Percentiles rank a stretch among this genome's conserved stretches.
Evolutionary conservation across 1,140 invertebrate species (phyloP).

Genomic region (Telenomus remus): DNA sequence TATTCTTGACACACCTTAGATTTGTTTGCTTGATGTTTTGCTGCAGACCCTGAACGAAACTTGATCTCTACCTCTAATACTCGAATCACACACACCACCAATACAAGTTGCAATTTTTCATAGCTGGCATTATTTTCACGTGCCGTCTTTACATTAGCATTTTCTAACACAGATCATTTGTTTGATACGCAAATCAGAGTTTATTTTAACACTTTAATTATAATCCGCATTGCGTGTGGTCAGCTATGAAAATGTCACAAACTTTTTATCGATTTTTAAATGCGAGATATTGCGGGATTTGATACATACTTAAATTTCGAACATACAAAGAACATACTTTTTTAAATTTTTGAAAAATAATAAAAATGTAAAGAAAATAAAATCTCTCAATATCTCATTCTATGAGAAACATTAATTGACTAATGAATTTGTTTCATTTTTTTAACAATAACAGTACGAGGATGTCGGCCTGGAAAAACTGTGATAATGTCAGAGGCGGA

Average conservation of each 20-base stretch:
- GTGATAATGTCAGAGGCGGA: conserved; percentile 97
- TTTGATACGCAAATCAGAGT: too few species aligned
- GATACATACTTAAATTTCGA: too few species aligned
- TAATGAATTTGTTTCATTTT: too few species aligned
- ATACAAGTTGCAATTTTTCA: conserved; percentile 9
- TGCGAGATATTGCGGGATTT: too few species aligned
- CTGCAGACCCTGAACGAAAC: conserved; percentile 22
- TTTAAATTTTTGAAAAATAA: too few species aligned
- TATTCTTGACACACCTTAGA: conserved; percentile 41
- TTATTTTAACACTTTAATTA: not conserved
- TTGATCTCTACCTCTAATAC: conserved; percentile 16
- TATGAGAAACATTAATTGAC: too few species aligned
- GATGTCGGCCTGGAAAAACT: conserved; percentile 97
- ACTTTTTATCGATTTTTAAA: too few species aligned
- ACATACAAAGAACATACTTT: too few species aligned
- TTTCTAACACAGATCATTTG: not conserved
- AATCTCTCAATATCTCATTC: not conserved
- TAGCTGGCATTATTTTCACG: conserved; percentile 3
- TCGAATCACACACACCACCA: conserved; percentile 24
- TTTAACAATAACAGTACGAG: conserved; percentile 82
- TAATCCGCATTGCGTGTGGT: not conserved
- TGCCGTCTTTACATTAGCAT: too few species aligned
- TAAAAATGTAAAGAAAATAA: not conserved
- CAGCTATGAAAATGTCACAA: not conserved
- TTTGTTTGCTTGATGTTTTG: conserved; percentile 52